A percentile compares a stretch with the other conserved stretches of the same genome.
phyloP scores from a whole-genome alignment of 2,797 vertebrate species.

The Eospalax fontanierii region DNA sequence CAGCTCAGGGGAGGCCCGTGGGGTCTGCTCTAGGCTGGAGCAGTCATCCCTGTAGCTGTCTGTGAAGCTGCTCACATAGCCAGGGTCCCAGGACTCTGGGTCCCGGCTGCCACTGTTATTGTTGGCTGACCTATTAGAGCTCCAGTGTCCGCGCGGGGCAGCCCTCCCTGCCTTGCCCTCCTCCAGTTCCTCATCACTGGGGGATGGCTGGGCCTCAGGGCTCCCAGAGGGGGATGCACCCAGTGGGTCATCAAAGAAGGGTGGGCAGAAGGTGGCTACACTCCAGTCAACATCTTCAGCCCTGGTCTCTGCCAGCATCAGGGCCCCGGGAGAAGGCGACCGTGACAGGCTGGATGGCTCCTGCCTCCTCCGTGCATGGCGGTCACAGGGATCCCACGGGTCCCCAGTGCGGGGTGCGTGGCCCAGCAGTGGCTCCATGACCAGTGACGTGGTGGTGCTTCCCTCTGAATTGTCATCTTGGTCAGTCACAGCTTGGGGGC shows the following conservation, averaged over 20 bases:
- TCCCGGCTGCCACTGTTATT: slow-evolving; percentile 88
- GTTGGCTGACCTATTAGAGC: slow-evolving; percentile 93
- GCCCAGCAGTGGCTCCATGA: slow-evolving; percentile 95
- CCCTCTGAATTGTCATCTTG: slow-evolving; percentile 91
- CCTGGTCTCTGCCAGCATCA: slow-evolving; percentile 86
- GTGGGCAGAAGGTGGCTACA: slow-evolving; percentile 90
- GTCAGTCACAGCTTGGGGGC: slow-evolving; percentile 89
- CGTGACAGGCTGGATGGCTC: slow-evolving; percentile 90
- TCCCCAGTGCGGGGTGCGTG: slow-evolving; percentile 83
- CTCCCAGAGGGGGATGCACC: slow-evolving; percentile 89
- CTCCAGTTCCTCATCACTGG: slow-evolving; percentile 85
- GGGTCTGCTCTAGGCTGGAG: not conserved
- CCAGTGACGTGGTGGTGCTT: slow-evolving; percentile 93
- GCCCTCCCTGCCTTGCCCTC: slow-evolving; percentile 85
- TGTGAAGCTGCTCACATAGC: not conserved
- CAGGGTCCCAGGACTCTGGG: slow-evolving; percentile 13
- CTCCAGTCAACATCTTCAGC: slow-evolving; percentile 88
- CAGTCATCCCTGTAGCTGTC: not conserved
- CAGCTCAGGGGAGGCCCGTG: not conserved
- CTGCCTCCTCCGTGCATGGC: slow-evolving; percentile 90
- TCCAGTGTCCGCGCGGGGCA: slow-evolving; percentile 90
- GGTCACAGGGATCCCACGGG: slow-evolving; percentile 90
- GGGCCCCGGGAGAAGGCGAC: slow-evolving; percentile 87
- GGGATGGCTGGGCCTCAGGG: slow-evolving; percentile 82
- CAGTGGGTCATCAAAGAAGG: slow-evolving; percentile 91